Base-by-base conservation (phyloP, 2,797 vertebrate species). In the Cygnus olor region DNA sequence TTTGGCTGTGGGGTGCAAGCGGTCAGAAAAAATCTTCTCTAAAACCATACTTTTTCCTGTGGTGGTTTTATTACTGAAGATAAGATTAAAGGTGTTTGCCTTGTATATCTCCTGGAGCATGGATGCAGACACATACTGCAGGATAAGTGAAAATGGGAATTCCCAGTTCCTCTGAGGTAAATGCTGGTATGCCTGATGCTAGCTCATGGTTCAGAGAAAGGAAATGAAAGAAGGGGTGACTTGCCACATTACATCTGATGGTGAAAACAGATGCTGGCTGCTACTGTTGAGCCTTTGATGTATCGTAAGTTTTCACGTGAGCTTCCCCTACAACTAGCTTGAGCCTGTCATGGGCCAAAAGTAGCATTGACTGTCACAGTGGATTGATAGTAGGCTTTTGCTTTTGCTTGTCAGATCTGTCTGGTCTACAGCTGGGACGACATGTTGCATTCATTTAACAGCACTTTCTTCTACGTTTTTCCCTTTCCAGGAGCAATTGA, bases 401-500 rank as follows among this genome's bases (percentile, higher is more conserved):
- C 13, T 68, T 89, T 65, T n/a, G 14, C 8, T 54, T 57, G 18
- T 69, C 57, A 42, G 45, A 28, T 10, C 10, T 5, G 5, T 54
- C 20, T 61, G 63, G 9, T 34, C 40, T 72, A 2, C n/a, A 42
- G 17, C 27, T 57, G 28, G 38, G 17, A 88, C 25, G 32, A 49
- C 5, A 4, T 1, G 1, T 32, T 72, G 9, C 72, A 20, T 22
- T 65, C 11, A 4, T 53, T 61, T 95, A 91, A 80, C 95, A 85
- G 81, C 36, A 2, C 42, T 85, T 60, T 61, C 57, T 80, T 78
- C 18, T 95, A 89, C 14, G 3, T 89, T 95, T 95, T 96, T 54
- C 54, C 86, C 40, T 90, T 92, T 53, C 34, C 89, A 98, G 98
- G 98, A 96, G 98, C 98, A 90, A 98, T 99, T 79, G 97, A 98